These are phyloP conservation scores for Caenorhabditis sinica DNA, from an alignment of 2,888 invertebrate genomes.

Conservation along the genomic window DNA sequence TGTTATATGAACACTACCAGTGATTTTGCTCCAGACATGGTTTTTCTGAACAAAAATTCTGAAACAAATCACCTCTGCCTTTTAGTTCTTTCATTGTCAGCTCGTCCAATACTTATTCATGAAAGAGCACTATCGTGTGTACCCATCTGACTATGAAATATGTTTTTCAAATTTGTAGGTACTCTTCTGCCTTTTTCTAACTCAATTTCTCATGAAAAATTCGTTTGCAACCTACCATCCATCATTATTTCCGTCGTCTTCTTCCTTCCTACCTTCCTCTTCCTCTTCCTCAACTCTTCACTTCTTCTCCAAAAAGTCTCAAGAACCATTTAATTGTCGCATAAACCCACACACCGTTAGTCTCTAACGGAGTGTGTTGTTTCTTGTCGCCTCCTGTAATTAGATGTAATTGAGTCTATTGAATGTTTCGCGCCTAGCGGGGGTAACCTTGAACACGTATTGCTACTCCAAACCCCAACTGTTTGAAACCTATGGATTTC, in stretches of 20 bases:
- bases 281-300: not conserved
- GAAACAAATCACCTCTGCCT: too few relatives aligned
- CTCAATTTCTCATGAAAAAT: slow-evolving; percentile 26
- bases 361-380: slow-evolving; percentile 40
- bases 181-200: not conserved
- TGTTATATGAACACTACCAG: too few relatives aligned
- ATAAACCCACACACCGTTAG: slow-evolving; percentile 45
- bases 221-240: slow-evolving; percentile 31
- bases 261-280: not conserved
- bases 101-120: too few relatives aligned
- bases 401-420: slow-evolving; percentile 60
- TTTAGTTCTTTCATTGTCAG: too few relatives aligned
- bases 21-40: too few relatives aligned
- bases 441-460: slow-evolving; percentile 45
- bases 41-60: too few relatives aligned
- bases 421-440: slow-evolving; percentile 34
- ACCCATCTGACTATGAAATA: not conserved
- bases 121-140: too few relatives aligned
- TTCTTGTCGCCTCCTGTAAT: slow-evolving; percentile 44
- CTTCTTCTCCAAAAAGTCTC: slow-evolving; percentile 18
- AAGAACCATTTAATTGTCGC: slow-evolving; percentile 41
- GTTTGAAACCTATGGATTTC: slow-evolving; percentile 13
- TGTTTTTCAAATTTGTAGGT: not conserved
- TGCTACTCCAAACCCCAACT: slow-evolving; percentile 1
- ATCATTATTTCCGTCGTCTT: slow-evolving; percentile 38